Conservation (phyloP, 2,888 invertebrate species). For the Drosophila algonquin region DNA sequence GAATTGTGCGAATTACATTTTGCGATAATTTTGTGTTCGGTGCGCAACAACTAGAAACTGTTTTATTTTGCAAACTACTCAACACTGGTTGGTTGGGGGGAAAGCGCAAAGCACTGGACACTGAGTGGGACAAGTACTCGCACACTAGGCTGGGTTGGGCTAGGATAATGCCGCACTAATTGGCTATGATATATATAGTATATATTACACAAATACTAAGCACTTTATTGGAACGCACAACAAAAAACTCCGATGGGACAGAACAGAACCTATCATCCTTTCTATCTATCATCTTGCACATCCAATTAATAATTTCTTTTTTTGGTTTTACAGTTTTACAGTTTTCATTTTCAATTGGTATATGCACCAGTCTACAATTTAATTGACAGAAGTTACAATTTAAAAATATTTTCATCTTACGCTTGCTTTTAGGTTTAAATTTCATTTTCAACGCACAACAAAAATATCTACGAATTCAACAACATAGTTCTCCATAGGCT, state of each 20-base stretch:
- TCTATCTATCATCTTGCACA: constrained; percentile 18
- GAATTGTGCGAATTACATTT: constrained; percentile 45
- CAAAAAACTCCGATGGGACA: constrained; percentile 35
- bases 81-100: constrained; percentile 36
- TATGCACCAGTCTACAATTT: constrained; percentile 84
- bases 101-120: constrained; percentile 48
- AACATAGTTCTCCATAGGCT: constrained; percentile 48
- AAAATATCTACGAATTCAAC: constrained; percentile 62
- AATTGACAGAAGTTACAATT: constrained; percentile 84
- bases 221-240: constrained; percentile 44
- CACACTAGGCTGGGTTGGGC: constrained; percentile 21
- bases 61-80: constrained; percentile 50
- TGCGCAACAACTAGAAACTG: constrained; percentile 62
- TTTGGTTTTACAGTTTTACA: constrained; percentile 20
- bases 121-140: constrained; percentile 44
- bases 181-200: constrained; percentile 29
- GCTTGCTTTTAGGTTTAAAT: neutral
- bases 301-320: constrained; percentile 30
- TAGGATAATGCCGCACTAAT: constrained; percentile 42
- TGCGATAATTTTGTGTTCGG: constrained; percentile 31
- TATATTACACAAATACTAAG: constrained; percentile 38
- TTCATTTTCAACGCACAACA: constrained; percentile 55
- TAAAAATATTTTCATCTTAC: constrained; percentile 56
- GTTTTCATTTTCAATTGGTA: constrained; percentile 61
- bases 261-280: constrained; percentile 3